Evolutionary conservation across 2,113 vertebrate genomes (phyloP).

Genomic region (Axis porcinus): DNA sequence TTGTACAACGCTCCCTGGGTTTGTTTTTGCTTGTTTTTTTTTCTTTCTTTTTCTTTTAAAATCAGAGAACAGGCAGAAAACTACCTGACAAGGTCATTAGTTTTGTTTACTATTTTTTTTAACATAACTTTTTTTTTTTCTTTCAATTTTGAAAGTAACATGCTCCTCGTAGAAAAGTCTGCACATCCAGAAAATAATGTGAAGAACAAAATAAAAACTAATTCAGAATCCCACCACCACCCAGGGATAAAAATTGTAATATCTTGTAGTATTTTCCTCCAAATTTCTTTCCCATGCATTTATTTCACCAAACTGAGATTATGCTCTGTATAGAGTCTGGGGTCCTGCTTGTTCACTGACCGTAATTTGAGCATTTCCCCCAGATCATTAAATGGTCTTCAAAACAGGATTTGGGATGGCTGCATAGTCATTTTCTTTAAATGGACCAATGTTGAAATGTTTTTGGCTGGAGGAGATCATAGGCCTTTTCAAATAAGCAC

Average conservation of each 20-base stretch:
- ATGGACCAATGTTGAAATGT: not conserved
- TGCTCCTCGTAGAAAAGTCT: not conserved
- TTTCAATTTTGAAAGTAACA: not conserved
- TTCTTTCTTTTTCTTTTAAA: not conserved
- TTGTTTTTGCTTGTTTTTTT: not conserved
- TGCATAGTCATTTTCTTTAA: not conserved
- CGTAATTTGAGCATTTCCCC: not conserved
- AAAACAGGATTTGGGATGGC: not conserved
- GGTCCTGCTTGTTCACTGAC: not conserved
- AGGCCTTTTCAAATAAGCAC: not conserved
- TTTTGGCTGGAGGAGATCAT: not conserved
- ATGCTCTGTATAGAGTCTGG: not conserved
- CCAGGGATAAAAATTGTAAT: not conserved
- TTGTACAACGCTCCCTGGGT: fast-evolving
- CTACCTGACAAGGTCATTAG: not conserved
- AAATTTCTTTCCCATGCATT: not conserved
- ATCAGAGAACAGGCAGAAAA: conserved; percentile 46
- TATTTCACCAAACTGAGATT: not conserved
- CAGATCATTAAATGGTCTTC: not conserved
- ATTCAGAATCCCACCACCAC: not conserved
- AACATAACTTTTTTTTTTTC: not conserved
- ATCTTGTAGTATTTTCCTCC: not conserved
- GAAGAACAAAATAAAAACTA: not conserved
- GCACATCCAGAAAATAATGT: not conserved
- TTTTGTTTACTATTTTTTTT: not conserved